phyloP scores from a whole-genome alignment of 92 coral and sea anemone genomes.

The Actinostola sp. region DNA sequence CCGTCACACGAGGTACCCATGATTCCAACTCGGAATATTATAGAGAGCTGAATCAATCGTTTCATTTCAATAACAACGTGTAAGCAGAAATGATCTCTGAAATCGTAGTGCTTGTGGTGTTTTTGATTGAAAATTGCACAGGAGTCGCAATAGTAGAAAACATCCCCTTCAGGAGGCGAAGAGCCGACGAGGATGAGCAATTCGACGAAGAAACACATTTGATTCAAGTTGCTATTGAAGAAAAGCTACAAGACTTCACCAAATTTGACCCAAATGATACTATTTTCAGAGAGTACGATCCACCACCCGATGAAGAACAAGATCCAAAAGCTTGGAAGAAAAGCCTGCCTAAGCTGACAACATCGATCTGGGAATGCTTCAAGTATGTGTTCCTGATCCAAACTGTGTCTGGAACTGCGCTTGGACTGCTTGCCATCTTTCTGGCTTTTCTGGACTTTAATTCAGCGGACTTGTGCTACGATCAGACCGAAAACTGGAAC shows the following conservation, averaged over 20 bases:
- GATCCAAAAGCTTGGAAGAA: conserved; percentile 68
- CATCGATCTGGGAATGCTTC: conserved; percentile 22
- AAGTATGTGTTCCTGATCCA: conserved; percentile 52
- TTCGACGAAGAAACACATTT: conserved; percentile 8
- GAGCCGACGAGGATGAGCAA: conserved; percentile 1
- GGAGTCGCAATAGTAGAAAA: conserved; percentile 25
- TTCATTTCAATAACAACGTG: background rate
- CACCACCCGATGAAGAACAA: conserved; percentile 25
- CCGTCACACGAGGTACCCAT: too few species aligned
- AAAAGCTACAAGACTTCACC: conserved; percentile 48
- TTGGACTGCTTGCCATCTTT: conserved; percentile 42
- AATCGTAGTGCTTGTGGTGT: conserved; percentile 9
- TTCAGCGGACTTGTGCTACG: conserved; percentile 50
- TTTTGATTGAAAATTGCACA: conserved; percentile 27
- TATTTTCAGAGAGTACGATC: conserved; percentile 69
- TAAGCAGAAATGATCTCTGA: conserved; percentile 30
- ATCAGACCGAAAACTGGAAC: conserved; percentile 41
- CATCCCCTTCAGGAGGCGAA: conserved; percentile 3
- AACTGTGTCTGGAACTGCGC: conserved; percentile 44
- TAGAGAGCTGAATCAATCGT: too few species aligned
- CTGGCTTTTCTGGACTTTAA: conserved; percentile 50
- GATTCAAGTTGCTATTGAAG: conserved; percentile 4
- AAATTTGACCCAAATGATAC: conserved; percentile 54
- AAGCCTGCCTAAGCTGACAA: conserved; percentile 30
- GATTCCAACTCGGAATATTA: too few species aligned